A percentile compares a stretch with the other conserved stretches of the same genome.
Conservation (phyloP, 2,888 invertebrate genomes). For the Uropetala carovei region DNA sequence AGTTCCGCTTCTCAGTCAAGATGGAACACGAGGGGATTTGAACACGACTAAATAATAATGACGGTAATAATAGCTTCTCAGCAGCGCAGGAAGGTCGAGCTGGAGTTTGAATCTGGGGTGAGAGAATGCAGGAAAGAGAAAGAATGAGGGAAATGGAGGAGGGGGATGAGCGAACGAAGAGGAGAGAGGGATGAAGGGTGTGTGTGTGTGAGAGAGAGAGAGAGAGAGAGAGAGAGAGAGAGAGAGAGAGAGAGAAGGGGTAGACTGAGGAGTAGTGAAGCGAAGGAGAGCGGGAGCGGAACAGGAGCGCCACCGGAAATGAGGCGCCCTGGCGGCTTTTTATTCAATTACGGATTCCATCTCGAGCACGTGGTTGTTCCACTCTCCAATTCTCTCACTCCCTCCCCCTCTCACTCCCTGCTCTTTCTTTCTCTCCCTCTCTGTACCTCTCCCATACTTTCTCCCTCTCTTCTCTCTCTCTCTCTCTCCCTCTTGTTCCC, state of each 20-base stretch:
- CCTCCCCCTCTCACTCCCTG: not conserved
- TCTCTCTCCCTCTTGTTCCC: too few relatives aligned
- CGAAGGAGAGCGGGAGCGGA: conserved; percentile 49
- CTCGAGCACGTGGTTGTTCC: conserved; percentile 54
- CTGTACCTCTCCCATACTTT: not conserved
- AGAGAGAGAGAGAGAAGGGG: not conserved
- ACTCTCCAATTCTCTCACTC: not conserved
- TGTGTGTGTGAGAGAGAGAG: not conserved
- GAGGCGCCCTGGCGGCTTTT: conserved; percentile 62
- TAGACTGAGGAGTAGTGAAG: not conserved
- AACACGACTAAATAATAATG: conserved; percentile 47
- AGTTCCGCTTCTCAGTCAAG: not conserved
- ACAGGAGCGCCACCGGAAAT: conserved; percentile 60
- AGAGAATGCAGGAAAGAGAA: not conserved
- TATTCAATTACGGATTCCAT: conserved; percentile 64
- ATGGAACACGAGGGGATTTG: not conserved
- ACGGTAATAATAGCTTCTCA: conserved; percentile 23
- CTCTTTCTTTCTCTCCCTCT: not conserved
- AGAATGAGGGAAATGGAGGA: too few relatives aligned
- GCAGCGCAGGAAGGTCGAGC: not conserved
- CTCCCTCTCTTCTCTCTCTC: not conserved
- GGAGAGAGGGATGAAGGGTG: not conserved
- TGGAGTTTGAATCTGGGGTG: not conserved
- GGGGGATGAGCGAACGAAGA: not conserved
- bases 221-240: not conserved